Conservation (phyloP, 2,797 vertebrate species). For the Alouatta caraya region DNA sequence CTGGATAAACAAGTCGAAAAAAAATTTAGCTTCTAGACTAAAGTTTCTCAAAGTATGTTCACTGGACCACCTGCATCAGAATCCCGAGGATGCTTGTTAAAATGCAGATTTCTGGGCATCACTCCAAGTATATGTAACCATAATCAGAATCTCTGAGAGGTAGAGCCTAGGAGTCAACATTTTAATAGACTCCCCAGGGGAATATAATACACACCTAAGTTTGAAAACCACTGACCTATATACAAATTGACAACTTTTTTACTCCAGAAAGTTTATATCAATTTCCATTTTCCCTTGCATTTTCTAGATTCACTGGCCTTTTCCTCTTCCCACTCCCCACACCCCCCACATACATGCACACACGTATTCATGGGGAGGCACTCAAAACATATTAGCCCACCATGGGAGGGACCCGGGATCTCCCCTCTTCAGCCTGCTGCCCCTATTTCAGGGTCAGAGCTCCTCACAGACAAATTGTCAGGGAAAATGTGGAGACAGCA, state of each 20-base stretch:
- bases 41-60: conserved; percentile 31
- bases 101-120: conserved; percentile 40
- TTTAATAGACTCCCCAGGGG: conserved; percentile 24
- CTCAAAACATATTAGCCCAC: neutral
- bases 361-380: neutral
- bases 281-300: neutral
- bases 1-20: conserved; percentile 8
- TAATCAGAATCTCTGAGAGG: neutral
- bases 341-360: neutral
- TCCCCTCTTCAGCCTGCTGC: neutral
- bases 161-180: neutral
- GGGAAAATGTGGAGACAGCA: neutral
- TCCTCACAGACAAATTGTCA: neutral
- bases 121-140: neutral
- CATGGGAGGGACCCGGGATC: neutral
- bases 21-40: neutral
- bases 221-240: conserved; percentile 27
- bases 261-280: neutral
- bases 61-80: conserved; percentile 22
- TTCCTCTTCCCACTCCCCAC: neutral
- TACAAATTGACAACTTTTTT: neutral
- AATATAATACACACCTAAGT: neutral
- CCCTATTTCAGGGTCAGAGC: neutral
- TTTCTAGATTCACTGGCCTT: conserved; percentile 18
- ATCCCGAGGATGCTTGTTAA: conserved; percentile 35